Evolutionary conservation across 1,140 invertebrate genomes (phyloP).

Genomic region (Neocloeon triangulifer): DNA sequence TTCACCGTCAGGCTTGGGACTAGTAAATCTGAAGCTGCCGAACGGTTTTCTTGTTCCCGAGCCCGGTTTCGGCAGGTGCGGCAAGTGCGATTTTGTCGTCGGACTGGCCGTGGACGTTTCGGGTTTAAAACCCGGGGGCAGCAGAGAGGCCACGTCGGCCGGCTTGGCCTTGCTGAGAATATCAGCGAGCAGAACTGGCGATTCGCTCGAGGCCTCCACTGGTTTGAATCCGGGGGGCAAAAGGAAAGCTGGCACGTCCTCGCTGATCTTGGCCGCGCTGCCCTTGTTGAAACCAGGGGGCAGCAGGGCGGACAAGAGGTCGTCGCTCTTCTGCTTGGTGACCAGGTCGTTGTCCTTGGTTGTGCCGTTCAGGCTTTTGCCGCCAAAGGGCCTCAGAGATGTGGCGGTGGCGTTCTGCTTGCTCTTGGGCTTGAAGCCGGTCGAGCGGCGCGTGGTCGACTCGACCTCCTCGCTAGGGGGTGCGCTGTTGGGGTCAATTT

Average conservation of each 20-base stretch:
- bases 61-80: too few relatives aligned
- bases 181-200: constrained; percentile 4
- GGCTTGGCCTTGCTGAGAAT: constrained; percentile 21
- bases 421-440: not conserved
- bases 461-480: too few relatives aligned
- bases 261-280: constrained; percentile 10
- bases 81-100: constrained; percentile 8
- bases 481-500: too few relatives aligned
- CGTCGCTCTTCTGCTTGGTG: too few relatives aligned
- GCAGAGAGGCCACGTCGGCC: constrained; percentile 30
- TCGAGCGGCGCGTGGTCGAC: not conserved
- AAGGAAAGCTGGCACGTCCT: constrained; percentile 11
- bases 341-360: too few relatives aligned
- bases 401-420: too few relatives aligned
- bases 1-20: constrained; percentile 23
- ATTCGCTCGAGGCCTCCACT: constrained; percentile 1
- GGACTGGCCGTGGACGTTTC: too few relatives aligned
- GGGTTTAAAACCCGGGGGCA: constrained; percentile 36
- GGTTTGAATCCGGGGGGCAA: constrained; percentile 15
- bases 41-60: constrained; percentile 24
- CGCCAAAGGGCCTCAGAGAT: not conserved
- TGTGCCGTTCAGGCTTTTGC: too few relatives aligned
- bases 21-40: too few relatives aligned
- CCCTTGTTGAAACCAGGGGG: constrained; percentile 1
- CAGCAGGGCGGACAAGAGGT: not conserved